A percentile compares a stretch with the other conserved stretches of the same genome.
These are phyloP conservation scores for Tethya wilhelma DNA, from an alignment of 37 sponge, comb jelly and placozoan genomes.

Conservation along the genomic window DNA sequence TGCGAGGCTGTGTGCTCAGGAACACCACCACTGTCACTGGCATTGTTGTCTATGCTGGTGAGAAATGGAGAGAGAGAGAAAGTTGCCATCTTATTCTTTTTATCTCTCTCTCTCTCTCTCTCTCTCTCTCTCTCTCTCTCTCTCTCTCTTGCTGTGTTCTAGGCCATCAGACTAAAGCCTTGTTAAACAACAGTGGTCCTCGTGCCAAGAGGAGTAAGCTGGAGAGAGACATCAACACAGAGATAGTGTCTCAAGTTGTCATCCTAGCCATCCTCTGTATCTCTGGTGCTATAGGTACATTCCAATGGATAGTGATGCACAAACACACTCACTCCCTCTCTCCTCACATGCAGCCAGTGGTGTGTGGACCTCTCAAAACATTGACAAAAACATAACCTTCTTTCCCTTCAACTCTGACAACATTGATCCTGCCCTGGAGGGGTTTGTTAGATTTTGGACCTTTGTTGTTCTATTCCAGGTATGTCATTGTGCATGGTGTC, in stretches of 20 bases:
- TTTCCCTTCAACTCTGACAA: constrained; percentile 23
- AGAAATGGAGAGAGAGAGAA: too few species aligned
- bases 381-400: constrained; percentile 22
- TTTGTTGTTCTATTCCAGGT: constrained; percentile 73
- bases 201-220: constrained; percentile 83
- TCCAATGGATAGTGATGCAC: too few species aligned
- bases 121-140: neutral
- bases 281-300: constrained; percentile 73
- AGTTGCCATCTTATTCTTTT: neutral
- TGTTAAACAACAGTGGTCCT: constrained; percentile 88
- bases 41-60: constrained; percentile 88
- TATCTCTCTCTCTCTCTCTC: too few species aligned
- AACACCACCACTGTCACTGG: constrained; percentile 82
- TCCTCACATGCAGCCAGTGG: constrained; percentile 64
- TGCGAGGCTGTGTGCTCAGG: constrained; percentile 80
- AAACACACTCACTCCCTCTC: too few species aligned
- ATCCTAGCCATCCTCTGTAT: constrained; percentile 66
- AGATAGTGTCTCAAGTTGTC: constrained; percentile 47
- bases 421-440: constrained; percentile 38
- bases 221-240: constrained; percentile 79
- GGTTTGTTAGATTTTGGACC: constrained; percentile 68
- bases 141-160: too few species aligned
- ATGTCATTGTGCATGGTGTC: too few species aligned
- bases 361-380: constrained; percentile 44
- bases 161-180: constrained; percentile 90